Conservation (phyloP, 2,113 vertebrate genomes). For the Atlantisia rogersi region DNA sequence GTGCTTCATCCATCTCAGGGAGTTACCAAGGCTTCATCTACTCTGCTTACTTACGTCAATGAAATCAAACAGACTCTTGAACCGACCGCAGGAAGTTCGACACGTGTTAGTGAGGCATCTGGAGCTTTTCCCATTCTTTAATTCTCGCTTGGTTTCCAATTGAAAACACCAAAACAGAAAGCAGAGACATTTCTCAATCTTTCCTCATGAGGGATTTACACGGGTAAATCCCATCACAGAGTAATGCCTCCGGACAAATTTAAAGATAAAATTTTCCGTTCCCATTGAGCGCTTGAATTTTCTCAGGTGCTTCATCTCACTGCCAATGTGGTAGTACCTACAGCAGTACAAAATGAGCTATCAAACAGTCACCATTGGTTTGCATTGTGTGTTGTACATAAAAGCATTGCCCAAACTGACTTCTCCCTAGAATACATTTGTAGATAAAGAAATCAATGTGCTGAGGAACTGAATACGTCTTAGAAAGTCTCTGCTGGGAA, state of each 20-base stretch:
- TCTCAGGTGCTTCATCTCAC: background rate
- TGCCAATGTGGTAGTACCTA: background rate
- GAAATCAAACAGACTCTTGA: slow-evolving; percentile 36
- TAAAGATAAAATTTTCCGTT: background rate
- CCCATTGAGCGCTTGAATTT: background rate
- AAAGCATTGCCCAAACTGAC: background rate
- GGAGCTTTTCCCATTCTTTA: slow-evolving; percentile 45
- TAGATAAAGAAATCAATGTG: slow-evolving; percentile 6
- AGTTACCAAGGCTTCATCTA: slow-evolving; percentile 22
- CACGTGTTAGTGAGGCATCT: slow-evolving; percentile 34
- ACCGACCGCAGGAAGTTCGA: slow-evolving; percentile 45
- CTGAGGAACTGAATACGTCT: background rate
- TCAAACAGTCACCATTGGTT: background rate
- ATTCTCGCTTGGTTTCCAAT: slow-evolving; percentile 36
- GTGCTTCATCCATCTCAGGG: slow-evolving; percentile 1
- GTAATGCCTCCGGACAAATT: background rate
- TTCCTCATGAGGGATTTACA: slow-evolving; percentile 14
- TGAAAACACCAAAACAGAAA: slow-evolving; percentile 44
- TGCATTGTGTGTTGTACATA: background rate
- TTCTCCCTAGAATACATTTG: background rate
- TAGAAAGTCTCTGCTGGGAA: background rate
- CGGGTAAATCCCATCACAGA: slow-evolving; percentile 4
- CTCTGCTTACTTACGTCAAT: background rate
- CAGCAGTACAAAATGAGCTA: background rate
- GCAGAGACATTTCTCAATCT: slow-evolving; percentile 51